Percentiles rank a stretch among this genome's conserved stretches.
These are phyloP conservation scores for Actinopyga echinites DNA, from an alignment of 53 echinoderm and acorn worm species.

Conservation along the genomic window DNA sequence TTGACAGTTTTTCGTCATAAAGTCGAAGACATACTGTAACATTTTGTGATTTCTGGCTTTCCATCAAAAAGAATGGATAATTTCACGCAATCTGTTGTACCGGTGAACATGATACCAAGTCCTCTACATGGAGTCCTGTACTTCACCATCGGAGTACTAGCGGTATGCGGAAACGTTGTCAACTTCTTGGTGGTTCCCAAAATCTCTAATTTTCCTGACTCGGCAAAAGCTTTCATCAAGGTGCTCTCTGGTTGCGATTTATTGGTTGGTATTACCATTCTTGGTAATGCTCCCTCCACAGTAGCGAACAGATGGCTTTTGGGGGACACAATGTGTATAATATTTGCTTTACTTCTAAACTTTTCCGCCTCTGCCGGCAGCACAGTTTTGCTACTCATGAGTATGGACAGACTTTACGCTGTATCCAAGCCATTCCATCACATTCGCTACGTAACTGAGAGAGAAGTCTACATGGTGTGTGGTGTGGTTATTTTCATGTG, in stretches of 20 bases:
- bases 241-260: constrained; percentile 7
- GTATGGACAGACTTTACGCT: constrained; percentile 16
- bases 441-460: constrained; percentile 2
- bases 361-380: neutral
- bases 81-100: neutral
- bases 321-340: constrained; percentile 16
- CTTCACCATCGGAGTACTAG: constrained; percentile 14
- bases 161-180: constrained; percentile 20
- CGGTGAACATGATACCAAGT: constrained; percentile 16
- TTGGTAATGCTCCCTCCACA: neutral
- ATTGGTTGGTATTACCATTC: constrained; percentile 1
- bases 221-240: constrained; percentile 10
- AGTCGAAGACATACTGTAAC: too few species aligned
- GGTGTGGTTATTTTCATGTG: neutral
- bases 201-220: constrained; percentile 31
- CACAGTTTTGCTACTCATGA: constrained; percentile 1
- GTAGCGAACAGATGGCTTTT: neutral
- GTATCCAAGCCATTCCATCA: constrained; percentile 32
- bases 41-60: too few species aligned
- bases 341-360: constrained; percentile 1
- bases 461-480: neutral
- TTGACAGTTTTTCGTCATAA: too few species aligned
- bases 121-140: neutral
- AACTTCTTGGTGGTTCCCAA: constrained; percentile 23
- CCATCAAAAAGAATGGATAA: too few species aligned